Evolutionary conservation across 2,797 vertebrate species (phyloP).

Genomic region (Sphaeramia orbicularis): DNA sequence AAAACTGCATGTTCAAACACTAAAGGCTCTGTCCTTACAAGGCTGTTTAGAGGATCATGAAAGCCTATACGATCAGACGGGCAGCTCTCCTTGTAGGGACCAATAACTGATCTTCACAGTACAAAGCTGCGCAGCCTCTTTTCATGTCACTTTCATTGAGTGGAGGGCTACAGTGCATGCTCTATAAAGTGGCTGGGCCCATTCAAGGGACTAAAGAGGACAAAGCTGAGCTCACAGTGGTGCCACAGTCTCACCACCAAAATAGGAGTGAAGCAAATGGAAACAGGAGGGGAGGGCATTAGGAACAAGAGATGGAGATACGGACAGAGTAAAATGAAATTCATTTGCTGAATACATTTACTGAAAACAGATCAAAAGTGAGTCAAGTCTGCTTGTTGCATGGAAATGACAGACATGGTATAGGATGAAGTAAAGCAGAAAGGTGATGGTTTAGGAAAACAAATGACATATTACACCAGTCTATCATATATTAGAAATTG

Average conservation of each 20-base stretch:
- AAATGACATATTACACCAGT: too few relatives aligned
- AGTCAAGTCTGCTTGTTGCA: conserved; percentile 1
- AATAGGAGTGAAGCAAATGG: conserved; percentile 74
- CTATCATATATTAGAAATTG: too few relatives aligned
- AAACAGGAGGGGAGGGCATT: conserved; percentile 37
- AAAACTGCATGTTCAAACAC: conserved; percentile 43
- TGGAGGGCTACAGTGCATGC: conserved; percentile 74
- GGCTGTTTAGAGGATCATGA: conserved; percentile 78
- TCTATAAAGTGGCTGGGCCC: conserved; percentile 80
- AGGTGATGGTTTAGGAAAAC: too few relatives aligned
- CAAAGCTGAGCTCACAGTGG: conserved; percentile 76
- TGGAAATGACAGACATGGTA: neutral
- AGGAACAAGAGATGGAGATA: conserved; percentile 37
- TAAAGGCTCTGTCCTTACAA: conserved; percentile 64
- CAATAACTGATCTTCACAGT: conserved; percentile 86
- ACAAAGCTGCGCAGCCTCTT: conserved; percentile 87
- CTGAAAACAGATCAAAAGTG: conserved; percentile 40
- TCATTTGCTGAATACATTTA: conserved; percentile 59
- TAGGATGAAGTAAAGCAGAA: neutral
- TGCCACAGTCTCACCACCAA: conserved; percentile 75
- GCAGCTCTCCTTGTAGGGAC: conserved; percentile 73
- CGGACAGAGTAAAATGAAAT: conserved; percentile 40
- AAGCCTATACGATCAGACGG: conserved; percentile 83
- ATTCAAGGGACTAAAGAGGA: conserved; percentile 84
- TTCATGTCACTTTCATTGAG: conserved; percentile 88